Percentiles rank a stretch among this genome's conserved stretches.
Conservation (phyloP, 2,113 vertebrate species). For the Lepisosteus oculatus region DNA sequence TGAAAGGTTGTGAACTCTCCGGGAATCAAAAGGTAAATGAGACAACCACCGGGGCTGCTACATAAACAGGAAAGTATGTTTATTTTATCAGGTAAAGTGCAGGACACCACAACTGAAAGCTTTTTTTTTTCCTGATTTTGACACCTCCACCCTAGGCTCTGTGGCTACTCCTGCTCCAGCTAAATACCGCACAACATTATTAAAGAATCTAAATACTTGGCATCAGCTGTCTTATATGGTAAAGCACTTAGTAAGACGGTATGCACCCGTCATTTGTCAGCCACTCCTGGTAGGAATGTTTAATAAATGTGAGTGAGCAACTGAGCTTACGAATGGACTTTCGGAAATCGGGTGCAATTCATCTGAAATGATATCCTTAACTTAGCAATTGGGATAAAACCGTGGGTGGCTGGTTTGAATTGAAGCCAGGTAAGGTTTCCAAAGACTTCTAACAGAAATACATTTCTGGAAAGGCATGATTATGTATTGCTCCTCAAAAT, state of each 20-base stretch:
- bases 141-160: slow-evolving; percentile 40
- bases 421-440: slow-evolving; percentile 19
- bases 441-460: slow-evolving; percentile 30
- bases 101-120: slow-evolving; percentile 33
- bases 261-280: slow-evolving; percentile 23
- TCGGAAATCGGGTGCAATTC: slow-evolving; percentile 17
- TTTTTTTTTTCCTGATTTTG: slow-evolving; percentile 56
- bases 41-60: not conserved
- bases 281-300: slow-evolving; percentile 23
- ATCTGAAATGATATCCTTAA: slow-evolving; percentile 35
- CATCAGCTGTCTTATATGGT: slow-evolving; percentile 29
- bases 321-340: slow-evolving; percentile 13
- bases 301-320: slow-evolving; percentile 16
- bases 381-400: slow-evolving; percentile 8
- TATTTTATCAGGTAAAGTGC: slow-evolving; percentile 34
- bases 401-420: slow-evolving; percentile 14
- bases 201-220: slow-evolving; percentile 33
- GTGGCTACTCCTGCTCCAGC: slow-evolving; percentile 18
- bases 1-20: slow-evolving; percentile 27
- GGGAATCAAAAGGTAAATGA: slow-evolving; percentile 14
- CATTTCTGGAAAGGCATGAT: slow-evolving; percentile 10
- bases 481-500: slow-evolving; percentile 14
- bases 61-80: slow-evolving; percentile 48
- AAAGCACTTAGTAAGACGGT: slow-evolving; percentile 38
- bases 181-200: slow-evolving; percentile 25